Evolutionary conservation across 2,797 vertebrate genomes (phyloP), one percentile per base, ranked within the genome.

Genomic region (Microchirus variegatus): DNA sequence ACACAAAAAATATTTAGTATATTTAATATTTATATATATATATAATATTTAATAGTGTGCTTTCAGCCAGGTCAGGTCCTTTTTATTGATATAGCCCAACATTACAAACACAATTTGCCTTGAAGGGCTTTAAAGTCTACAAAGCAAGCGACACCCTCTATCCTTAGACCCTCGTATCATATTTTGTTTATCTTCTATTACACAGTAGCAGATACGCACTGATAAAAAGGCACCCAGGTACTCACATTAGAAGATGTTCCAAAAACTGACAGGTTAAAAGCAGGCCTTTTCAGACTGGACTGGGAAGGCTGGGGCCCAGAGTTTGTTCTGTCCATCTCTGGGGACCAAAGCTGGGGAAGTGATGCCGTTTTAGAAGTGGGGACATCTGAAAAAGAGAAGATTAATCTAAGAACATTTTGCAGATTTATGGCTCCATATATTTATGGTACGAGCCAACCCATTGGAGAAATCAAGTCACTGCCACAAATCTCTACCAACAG

Each of bases 241-340:
- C 92, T 93, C 77, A 94, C 93, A 56, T 85, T 85, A 35, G 91
- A 91, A 2, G 92, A 90, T 0, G 81, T 92, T 71, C 96, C 95
- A 88, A 99, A 99, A 64, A 96, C 95, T 56, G 97, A 97, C 63
- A 99, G 89, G 89, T 99, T 99, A 89, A 99, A 99, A 10, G 95
- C 90, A 78, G 97, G 97, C 84, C 93, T 98, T 90, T 97, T 98
- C 73, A 96, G 91, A 81, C 92, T 94, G 69, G 92, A 80, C 61
- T 96, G 91, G 59, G 93, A 84, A 45, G 92, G 92, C 22, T 96
- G 97, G 26, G 93, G 91, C 57, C 94, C 90, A 59, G 93, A 90
- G 72, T 93, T 93, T 81, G 92, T 90, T 81, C 95, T 94, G 62
- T 99, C 97, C 13, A 78, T 93, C 79, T 98, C 97, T 48, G 96